Evolutionary conservation across 1,140 invertebrate species (phyloP), one percentile per base, ranked within the genome.

Genomic region (Pseudomyrmex pallidus): DNA sequence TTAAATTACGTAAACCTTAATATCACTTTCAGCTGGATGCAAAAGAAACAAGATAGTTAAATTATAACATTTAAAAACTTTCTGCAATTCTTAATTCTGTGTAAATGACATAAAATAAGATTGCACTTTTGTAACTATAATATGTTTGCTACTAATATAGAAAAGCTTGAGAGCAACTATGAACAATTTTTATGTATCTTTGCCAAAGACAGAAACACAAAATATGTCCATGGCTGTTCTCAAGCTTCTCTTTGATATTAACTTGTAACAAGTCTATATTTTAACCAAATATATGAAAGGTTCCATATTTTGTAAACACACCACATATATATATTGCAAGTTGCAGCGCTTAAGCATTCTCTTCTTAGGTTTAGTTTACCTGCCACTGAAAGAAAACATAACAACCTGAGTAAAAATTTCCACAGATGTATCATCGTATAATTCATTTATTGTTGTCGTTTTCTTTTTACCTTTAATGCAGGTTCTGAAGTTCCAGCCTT

Each of bases 381-480:
- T 92, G 91, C 91, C 91, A 92, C 91, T 92, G 52, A 66, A 90
- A 74, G 2, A 57, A 44, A 73, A 35, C n/a, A 63, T n/a, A 10
- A 68, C 9, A 61, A 76, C 20, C 1, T 62, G 9, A 35, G 2
- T 61, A 48, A 67, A 67, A 10, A 46, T 15, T 52, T 59, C 17
- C 9, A 35, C n/a, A 57, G 64, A 70, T 46, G 25, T 35, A 20
- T n/a, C 35, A 67, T 54, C 44, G 54, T 12, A 20, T 8, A 63
- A 74, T 17, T 59, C 50, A 48, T 64, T 48, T 62, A 64, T 12
- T 44, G 5, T 25, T 25, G 1, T 63, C 22, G 2, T 54, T 59
- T 15, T 46, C 2, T 63, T 25, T 54, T 73, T 90, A 93, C 91
- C 77, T 90, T 92, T 13, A 93, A 59, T 12, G 84, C 61, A 48